Evolutionary conservation across 2,113 vertebrate genomes (phyloP).

Genomic region (Tetraodon nigroviridis): DNA sequence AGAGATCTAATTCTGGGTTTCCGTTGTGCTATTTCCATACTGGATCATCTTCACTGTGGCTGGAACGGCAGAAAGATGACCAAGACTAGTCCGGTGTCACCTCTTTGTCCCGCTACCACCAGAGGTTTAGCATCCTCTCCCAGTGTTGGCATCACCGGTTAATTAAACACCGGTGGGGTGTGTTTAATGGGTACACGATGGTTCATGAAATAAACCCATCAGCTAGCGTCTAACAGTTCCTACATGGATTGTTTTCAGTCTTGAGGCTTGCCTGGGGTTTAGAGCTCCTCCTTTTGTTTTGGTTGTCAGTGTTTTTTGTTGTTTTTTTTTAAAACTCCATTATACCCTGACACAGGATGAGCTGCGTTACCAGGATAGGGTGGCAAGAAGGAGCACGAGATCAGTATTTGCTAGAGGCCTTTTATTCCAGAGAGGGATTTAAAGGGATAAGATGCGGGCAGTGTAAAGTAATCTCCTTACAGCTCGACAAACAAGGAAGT

Average conservation of each 20-base stretch:
- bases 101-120: too few species aligned
- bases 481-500: constrained; percentile 53
- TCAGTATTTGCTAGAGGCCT: constrained; percentile 49
- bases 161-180: too few species aligned
- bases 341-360: constrained; percentile 33
- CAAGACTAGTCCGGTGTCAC: too few species aligned
- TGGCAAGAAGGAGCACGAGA: constrained; percentile 42
- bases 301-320: constrained; percentile 13
- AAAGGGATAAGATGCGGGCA: constrained; percentile 48
- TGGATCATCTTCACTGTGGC: too few species aligned
- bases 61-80: too few species aligned
- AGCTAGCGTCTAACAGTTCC: neutral
- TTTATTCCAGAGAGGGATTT: constrained; percentile 48
- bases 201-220: neutral
- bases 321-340: constrained; percentile 41
- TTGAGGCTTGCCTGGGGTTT: constrained; percentile 6
- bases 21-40: too few species aligned
- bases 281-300: constrained; percentile 26
- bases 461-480: constrained; percentile 60
- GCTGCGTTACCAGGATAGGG: constrained; percentile 20
- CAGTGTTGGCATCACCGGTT: too few species aligned
- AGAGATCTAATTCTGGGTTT: too few species aligned
- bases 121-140: too few species aligned
- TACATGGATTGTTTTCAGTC: neutral
- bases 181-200: too few species aligned